These are phyloP conservation scores for Sterrhoptilus dennistouni DNA, from an alignment of 2,113 vertebrate genomes.

Conservation along the genomic window DNA sequence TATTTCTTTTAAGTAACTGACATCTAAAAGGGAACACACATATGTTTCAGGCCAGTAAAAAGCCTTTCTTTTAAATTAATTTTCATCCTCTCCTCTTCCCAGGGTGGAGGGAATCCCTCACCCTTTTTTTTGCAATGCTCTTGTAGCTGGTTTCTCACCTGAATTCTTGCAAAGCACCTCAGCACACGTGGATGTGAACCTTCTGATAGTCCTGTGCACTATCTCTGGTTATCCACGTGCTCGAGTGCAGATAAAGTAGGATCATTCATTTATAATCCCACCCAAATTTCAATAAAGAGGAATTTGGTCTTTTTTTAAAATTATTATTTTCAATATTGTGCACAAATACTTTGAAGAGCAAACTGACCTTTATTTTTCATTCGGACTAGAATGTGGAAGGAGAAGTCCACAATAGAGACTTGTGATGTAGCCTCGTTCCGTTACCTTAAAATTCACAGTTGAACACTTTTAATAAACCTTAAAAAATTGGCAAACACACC, in stretches of 20 bases:
- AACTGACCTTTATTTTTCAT: conserved; percentile 26
- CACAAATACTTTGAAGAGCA: conserved; percentile 25
- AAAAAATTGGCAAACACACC: conserved; percentile 77
- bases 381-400: background rate
- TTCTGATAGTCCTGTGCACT: background rate
- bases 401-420: conserved; percentile 23
- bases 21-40: conserved; percentile 54
- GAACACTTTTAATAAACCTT: conserved; percentile 64
- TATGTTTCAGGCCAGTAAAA: conserved; percentile 43
- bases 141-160: background rate
- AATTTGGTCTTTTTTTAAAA: background rate
- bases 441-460: conserved; percentile 65
- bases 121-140: background rate
- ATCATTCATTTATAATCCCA: background rate
- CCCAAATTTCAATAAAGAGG: background rate
- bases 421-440: conserved; percentile 44
- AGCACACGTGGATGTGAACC: background rate
- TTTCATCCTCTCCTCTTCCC: background rate
- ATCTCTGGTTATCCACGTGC: background rate
- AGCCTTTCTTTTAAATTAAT: conserved; percentile 1
- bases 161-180: background rate
- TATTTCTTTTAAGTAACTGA: conserved; percentile 46
- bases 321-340: background rate
- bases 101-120: background rate
- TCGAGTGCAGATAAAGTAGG: background rate